A percentile compares a stretch with the other conserved stretches of the same genome.
These are phyloP conservation scores for Pterocles orientalis DNA, from an alignment of 2,113 vertebrate species.

Conservation along the genomic window DNA sequence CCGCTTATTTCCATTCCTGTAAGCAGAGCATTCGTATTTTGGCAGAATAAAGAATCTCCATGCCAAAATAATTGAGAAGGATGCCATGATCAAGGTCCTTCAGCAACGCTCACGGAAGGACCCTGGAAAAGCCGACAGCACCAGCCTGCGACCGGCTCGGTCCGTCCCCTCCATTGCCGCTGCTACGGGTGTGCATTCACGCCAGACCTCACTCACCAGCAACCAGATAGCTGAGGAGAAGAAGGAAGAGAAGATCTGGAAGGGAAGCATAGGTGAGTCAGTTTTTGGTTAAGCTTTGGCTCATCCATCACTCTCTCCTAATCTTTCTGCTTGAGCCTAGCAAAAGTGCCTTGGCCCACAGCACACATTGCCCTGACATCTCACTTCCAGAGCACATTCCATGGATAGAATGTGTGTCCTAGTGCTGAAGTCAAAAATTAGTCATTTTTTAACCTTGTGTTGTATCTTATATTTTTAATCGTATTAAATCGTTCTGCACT, in stretches of 20 bases:
- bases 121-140: constrained; percentile 66
- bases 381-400: not conserved
- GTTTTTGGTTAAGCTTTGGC: not conserved
- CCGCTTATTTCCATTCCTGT: not conserved
- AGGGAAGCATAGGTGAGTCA: constrained; percentile 80
- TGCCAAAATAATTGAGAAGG: constrained; percentile 90
- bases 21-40: not conserved
- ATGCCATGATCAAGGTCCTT: constrained; percentile 90
- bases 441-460: not conserved
- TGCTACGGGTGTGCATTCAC: constrained; percentile 69
- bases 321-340: not conserved
- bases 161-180: constrained; percentile 81
- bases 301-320: not conserved
- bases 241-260: constrained; percentile 81
- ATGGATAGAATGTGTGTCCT: not conserved
- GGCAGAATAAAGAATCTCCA: constrained; percentile 89
- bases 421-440: not conserved
- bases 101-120: constrained; percentile 86
- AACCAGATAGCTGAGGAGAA: constrained; percentile 78
- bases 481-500: not conserved
- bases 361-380: rapidly evolving
- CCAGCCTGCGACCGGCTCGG: constrained; percentile 79
- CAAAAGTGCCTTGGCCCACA: not conserved
- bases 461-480: not conserved
- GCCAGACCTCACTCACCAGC: constrained; percentile 82